These are phyloP conservation scores for Cephalopachus bancanus DNA, from an alignment of 2,797 vertebrate species.

Conservation along the genomic window DNA sequence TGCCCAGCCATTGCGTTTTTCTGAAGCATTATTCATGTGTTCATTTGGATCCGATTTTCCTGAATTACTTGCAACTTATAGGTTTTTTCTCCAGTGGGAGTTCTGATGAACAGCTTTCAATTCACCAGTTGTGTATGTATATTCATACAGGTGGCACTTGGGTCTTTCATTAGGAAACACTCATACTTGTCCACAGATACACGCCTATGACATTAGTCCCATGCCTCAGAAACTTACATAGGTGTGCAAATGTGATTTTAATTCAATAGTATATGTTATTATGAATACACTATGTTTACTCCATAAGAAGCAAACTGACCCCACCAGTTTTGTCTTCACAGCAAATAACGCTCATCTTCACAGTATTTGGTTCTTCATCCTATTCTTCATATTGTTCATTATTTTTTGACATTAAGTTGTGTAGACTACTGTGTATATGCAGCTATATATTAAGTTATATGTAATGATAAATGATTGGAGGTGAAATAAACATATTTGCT, in stretches of 20 bases:
- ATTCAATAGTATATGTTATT: background rate
- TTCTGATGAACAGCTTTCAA: background rate
- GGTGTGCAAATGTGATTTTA: background rate
- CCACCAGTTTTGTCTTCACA: background rate
- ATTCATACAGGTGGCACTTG: background rate
- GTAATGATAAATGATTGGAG: background rate
- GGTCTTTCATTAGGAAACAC: background rate
- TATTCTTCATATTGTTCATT: background rate
- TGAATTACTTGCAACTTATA: background rate
- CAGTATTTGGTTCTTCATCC: background rate
- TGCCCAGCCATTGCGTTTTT: background rate
- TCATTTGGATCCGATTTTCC: background rate
- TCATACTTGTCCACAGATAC: background rate
- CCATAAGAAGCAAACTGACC: background rate
- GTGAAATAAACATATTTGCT: background rate
- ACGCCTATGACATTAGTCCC: background rate
- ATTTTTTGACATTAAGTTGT: background rate
- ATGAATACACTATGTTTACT: background rate
- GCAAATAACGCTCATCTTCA: background rate
- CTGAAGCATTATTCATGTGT: background rate
- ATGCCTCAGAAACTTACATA: background rate
- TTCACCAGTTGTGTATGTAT: background rate
- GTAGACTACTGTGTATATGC: background rate
- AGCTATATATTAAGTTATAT: background rate
- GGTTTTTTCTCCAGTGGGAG: background rate